These are phyloP conservation scores for Poeciliopsis turneri DNA, from an alignment of 2,797 vertebrate species.

Conservation along the genomic window DNA sequence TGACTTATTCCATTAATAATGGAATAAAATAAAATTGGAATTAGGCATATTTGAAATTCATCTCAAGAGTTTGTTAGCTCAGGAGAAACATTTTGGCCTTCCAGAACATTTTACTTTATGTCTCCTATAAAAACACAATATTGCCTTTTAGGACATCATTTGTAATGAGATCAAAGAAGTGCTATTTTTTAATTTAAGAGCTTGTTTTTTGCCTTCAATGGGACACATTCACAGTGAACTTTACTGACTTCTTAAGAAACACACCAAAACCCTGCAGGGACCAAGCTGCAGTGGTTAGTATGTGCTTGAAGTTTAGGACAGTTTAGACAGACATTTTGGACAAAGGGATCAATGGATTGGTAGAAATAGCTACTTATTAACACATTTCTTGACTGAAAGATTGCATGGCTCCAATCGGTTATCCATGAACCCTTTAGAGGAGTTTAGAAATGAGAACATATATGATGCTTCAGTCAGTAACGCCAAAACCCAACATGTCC, in stretches of 20 bases:
- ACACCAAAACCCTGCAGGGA: not conserved
- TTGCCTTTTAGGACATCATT: not conserved
- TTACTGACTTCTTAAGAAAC: not conserved
- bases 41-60: not conserved
- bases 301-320: not conserved
- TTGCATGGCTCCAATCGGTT: not conserved
- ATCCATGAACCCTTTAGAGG: not conserved
- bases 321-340: not conserved
- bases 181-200: not conserved
- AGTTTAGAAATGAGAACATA: not conserved
- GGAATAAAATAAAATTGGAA: not conserved
- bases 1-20: not conserved
- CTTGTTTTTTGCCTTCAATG: not conserved
- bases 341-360: not conserved
- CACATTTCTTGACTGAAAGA: not conserved
- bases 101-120: not conserved
- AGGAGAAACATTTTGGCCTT: not conserved
- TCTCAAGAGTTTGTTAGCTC: not conserved
- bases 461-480: not conserved
- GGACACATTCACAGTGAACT: not conserved
- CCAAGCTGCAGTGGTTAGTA: not conserved
- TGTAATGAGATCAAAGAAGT: not conserved
- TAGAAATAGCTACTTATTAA: not conserved
- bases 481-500: not conserved
- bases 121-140: not conserved